phyloP scores from a whole-genome alignment of 2,888 invertebrate species.

The Pristionchus mayeri region DNA sequence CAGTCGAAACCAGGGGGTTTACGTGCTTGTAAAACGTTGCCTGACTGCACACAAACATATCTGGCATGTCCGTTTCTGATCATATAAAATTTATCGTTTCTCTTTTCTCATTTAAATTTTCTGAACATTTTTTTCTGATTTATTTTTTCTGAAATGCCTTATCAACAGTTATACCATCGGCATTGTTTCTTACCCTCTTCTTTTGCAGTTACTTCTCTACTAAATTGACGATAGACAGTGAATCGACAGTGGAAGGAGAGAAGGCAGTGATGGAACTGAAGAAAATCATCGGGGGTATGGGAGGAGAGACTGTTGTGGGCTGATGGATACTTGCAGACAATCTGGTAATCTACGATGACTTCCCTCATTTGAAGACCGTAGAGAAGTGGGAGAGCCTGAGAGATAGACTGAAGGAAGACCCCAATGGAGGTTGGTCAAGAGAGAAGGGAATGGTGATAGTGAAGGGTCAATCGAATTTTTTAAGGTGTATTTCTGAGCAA shows the following conservation, averaged over 20 bases:
- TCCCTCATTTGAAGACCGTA: slow-evolving; percentile 76
- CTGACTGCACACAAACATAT: no score
- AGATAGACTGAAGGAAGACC: background rate
- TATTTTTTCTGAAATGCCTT: no score
- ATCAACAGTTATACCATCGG: no score
- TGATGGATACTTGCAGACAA: no score
- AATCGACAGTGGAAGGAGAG: slow-evolving; percentile 65
- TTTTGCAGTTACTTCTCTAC: slow-evolving; percentile 79
- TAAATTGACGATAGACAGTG: slow-evolving; percentile 80
- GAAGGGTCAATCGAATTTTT: background rate
- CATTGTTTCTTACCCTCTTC: no score
- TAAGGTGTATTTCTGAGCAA: slow-evolving; percentile 65
- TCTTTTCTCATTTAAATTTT: background rate
- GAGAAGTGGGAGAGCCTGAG: slow-evolving; percentile 62
- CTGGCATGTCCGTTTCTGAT: no score
- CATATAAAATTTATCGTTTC: no score
- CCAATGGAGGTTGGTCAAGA: background rate
- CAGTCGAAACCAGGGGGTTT: no score
- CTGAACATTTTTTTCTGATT: no score
- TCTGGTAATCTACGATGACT: slow-evolving; percentile 78
- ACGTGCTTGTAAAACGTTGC: no score
- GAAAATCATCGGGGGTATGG: slow-evolving; percentile 61
- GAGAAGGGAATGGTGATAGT: background rate
- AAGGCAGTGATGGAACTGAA: slow-evolving; percentile 57
- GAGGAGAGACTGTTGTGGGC: no score